Conservation (phyloP, 92 coral and sea anemone genomes). For the Pocillopora grandis region DNA sequence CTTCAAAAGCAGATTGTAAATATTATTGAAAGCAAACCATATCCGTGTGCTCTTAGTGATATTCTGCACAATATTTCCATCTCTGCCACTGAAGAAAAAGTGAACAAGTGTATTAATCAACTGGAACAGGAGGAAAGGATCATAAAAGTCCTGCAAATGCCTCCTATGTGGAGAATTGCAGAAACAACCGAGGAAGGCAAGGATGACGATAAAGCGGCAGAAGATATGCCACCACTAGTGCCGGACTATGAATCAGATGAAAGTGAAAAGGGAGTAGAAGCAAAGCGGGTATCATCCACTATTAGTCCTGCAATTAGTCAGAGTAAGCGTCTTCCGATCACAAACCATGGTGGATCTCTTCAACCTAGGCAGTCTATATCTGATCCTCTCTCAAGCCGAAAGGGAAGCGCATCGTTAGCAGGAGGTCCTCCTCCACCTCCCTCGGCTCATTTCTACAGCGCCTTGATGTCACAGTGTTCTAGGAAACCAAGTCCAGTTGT, state of each 20-base stretch:
- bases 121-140: slow-evolving; percentile 19
- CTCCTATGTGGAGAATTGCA: slow-evolving; percentile 40
- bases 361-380: background rate
- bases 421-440: slow-evolving; percentile 92
- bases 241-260: slow-evolving; percentile 21
- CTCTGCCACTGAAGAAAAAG: slow-evolving; percentile 10
- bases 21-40: background rate
- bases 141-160: slow-evolving; percentile 21
- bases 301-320: background rate
- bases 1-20: slow-evolving; percentile 16
- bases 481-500: slow-evolving; percentile 84
- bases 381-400: background rate
- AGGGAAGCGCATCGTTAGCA: slow-evolving; percentile 16
- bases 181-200: background rate
- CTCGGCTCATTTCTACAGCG: slow-evolving; percentile 68
- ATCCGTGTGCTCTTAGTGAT: slow-evolving; percentile 34
- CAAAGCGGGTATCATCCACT: background rate
- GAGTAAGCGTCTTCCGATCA: background rate
- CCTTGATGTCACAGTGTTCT: slow-evolving; percentile 80
- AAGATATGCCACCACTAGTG: background rate
- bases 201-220: background rate
- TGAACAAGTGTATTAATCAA: slow-evolving; percentile 19
- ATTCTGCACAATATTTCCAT: slow-evolving; percentile 20
- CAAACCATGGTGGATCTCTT: background rate
- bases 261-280: background rate